Evolutionary conservation across 2,113 vertebrate genomes (phyloP).

Genomic region (Semicossyphus pulcher): DNA sequence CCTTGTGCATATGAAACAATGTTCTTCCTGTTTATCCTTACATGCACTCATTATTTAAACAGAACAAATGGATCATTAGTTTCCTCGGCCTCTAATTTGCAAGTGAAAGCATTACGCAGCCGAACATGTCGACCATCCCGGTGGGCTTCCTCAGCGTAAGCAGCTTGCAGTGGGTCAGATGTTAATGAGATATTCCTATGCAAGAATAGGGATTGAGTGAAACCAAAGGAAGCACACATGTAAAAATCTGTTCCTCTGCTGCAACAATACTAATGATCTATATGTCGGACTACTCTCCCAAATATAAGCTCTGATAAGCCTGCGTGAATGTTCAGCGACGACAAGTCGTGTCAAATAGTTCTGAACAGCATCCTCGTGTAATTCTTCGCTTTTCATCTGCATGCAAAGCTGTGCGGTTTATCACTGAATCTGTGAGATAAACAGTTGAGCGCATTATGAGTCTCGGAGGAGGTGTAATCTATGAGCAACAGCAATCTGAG

Average conservation of each 20-base stretch:
- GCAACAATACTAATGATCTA: not conserved
- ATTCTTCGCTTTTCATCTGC: conserved; percentile 61
- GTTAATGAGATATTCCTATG: conserved; percentile 66
- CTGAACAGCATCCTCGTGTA: conserved; percentile 25
- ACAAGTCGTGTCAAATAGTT: conserved; percentile 29
- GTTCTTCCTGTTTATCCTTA: conserved; percentile 5
- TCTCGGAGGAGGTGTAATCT: conserved; percentile 71
- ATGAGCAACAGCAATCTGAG: conserved; percentile 54
- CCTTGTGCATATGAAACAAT: not conserved
- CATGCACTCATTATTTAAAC: conserved; percentile 51
- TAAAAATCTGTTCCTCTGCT: conserved; percentile 9
- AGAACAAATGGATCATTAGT: conserved; percentile 56
- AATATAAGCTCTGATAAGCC: conserved; percentile 14
- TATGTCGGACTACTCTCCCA: not conserved
- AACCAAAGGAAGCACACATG: not conserved
- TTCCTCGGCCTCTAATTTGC: conserved; percentile 64
- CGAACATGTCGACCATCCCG: conserved; percentile 34
- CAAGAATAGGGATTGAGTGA: conserved; percentile 28
- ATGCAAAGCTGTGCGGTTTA: conserved; percentile 60
- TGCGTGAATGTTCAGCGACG: not conserved
- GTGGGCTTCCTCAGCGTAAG: conserved; percentile 35
- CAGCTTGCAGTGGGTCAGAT: conserved; percentile 58
- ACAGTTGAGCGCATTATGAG: conserved; percentile 59
- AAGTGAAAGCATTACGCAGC: conserved; percentile 54
- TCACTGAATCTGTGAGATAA: conserved; percentile 65